Evolutionary conservation across 2,797 vertebrate genomes (phyloP).

Genomic region (Lacerta viridis): DNA sequence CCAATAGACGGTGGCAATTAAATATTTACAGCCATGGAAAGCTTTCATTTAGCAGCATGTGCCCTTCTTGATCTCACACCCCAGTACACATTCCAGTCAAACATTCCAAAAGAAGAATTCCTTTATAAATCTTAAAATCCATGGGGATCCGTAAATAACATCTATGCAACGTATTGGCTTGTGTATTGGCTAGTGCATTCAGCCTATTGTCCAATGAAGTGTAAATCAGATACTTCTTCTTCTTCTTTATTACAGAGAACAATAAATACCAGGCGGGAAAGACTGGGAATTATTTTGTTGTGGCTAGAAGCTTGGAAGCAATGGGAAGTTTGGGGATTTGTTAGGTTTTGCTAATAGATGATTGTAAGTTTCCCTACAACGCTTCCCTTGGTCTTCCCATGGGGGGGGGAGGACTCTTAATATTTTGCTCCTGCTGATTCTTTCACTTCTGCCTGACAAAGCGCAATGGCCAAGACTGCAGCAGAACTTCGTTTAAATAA

Average conservation of each 20-base stretch:
- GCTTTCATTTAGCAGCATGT: neutral
- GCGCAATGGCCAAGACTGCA: neutral
- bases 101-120: neutral
- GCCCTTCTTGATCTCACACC: neutral
- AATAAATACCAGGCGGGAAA: neutral
- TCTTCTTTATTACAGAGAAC: neutral
- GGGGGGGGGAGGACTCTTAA: neutral
- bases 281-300: slow-evolving; percentile 17
- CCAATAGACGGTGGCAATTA: neutral
- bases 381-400: neutral
- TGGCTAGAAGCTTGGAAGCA: neutral
- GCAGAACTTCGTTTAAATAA: neutral
- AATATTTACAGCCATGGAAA: neutral
- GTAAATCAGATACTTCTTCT: neutral
- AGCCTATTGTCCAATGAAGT: neutral
- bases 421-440: neutral
- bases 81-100: neutral
- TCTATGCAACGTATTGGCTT: neutral
- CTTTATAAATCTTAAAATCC: neutral
- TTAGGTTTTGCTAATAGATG: neutral
- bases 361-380: neutral
- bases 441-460: neutral
- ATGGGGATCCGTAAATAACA: neutral
- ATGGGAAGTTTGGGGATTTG: neutral
- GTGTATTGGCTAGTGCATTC: neutral